Evolutionary conservation across 2,888 invertebrate genomes (phyloP), one percentile per base, ranked within the genome.

Genomic region (Lottia gigantea): DNA sequence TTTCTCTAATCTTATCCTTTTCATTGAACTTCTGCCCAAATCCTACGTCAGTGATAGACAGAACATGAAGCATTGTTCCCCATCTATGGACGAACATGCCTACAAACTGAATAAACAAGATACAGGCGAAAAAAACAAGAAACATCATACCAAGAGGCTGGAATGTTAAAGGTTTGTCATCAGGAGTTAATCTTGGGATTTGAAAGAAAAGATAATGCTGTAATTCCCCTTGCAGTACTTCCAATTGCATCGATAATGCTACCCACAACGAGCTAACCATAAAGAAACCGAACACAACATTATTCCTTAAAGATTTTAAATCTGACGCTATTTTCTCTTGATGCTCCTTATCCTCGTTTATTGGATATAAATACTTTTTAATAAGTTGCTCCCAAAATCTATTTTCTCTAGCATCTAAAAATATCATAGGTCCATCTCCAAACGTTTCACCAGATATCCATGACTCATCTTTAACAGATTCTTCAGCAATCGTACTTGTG

Each of bases 261-360:
- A 99, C 96, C 93, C 98, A 99, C 86, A 98, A 93, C 81, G 97
- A 95, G 91, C 98, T 98, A 90, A 96, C 90, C 97, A 99, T 98
- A 92, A 98, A 81, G 68, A 83, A 84, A 8, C 81, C 83, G 71
- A 84, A 84, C 8, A 84, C 82, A 11, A 82, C 82, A 66, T 81
- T 83, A 67, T 83, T 83, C 55, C 84, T 74, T 46, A 84, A 74
- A 40, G 78, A 76, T 65, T 80, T 80, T 63, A 84, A 72, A 65
- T 83, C 82, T 8, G 70, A 66, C 23, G 76, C 72, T 1, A 84
- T 80, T 62, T 80, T 80, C n/a, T 78, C 78, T 66, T 82, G 80
- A 64, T 84, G 82, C 70, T 94, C 93, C 85, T 95, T 95, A 25
- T 98, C 95, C 84, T 95, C 95, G 85, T 95, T 95, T 81, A 98